Evolutionary conservation across 1,140 invertebrate species (phyloP).

Genomic region (Drosophila arizonae): DNA sequence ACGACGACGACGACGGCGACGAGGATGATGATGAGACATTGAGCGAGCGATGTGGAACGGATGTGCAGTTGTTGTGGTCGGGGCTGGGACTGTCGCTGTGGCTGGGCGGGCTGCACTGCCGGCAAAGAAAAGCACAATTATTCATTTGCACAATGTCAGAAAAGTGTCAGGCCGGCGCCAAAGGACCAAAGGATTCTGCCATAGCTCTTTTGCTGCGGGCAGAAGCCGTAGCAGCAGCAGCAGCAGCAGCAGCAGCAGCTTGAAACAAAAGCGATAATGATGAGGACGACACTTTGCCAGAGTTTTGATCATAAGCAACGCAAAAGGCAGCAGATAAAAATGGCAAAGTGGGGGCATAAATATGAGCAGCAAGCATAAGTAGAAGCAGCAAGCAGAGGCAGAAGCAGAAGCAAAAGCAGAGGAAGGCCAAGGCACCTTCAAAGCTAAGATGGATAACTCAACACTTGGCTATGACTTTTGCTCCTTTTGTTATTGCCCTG

Average conservation of each 20-base stretch:
- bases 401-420: background rate
- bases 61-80: slow-evolving; percentile 78
- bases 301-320: slow-evolving; percentile 48
- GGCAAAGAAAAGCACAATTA: slow-evolving; percentile 78
- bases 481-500: slow-evolving; percentile 6
- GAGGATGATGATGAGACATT: slow-evolving; percentile 67
- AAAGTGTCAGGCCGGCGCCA: slow-evolving; percentile 77
- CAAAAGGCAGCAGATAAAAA: slow-evolving; percentile 2
- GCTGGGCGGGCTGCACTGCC: slow-evolving; percentile 35
- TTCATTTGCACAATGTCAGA: slow-evolving; percentile 80
- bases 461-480: slow-evolving; percentile 56
- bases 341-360: background rate
- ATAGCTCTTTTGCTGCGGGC: slow-evolving; percentile 42
- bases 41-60: slow-evolving; percentile 78
- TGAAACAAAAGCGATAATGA: slow-evolving; percentile 73
- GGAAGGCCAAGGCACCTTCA: slow-evolving; percentile 47
- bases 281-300: slow-evolving; percentile 63
- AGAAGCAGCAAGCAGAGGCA: background rate
- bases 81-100: slow-evolving; percentile 29
- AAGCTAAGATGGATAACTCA: slow-evolving; percentile 72
- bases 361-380: slow-evolving; percentile 10
- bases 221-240: slow-evolving; percentile 8
- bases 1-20: slow-evolving; percentile 42
- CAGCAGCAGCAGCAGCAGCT: slow-evolving; percentile 35
- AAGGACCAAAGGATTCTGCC: slow-evolving; percentile 76